Percentiles rank a stretch among this genome's conserved stretches.
Conservation (phyloP, 2,113 vertebrate genomes). For the Gobiocypris rarus region DNA sequence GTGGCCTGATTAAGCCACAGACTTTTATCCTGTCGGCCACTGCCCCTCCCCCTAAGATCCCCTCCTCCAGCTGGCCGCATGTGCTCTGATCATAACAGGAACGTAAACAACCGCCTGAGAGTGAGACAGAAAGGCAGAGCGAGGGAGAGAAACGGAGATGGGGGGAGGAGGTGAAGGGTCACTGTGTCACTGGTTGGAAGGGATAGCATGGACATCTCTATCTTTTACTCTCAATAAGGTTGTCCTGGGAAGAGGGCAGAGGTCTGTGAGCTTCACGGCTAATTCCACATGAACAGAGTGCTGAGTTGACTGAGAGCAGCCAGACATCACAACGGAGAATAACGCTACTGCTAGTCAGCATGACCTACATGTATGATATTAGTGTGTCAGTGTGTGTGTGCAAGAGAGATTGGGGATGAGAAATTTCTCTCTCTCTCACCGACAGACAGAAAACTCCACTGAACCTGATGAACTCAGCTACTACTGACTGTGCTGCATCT, state of each 20-base stretch:
- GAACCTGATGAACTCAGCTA: conserved; percentile 41
- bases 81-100: conserved; percentile 40
- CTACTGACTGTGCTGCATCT: neutral
- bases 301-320: conserved; percentile 35
- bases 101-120: conserved; percentile 55
- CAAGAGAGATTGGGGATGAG: neutral
- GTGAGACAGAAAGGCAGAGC: conserved; percentile 4
- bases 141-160: neutral
- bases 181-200: conserved; percentile 2
- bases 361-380: conserved; percentile 46
- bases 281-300: conserved; percentile 21
- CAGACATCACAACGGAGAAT: conserved; percentile 36
- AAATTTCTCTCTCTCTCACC: neutral
- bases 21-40: conserved; percentile 32
- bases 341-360: conserved; percentile 30
- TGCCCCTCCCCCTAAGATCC: conserved; percentile 29
- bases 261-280: conserved; percentile 3
- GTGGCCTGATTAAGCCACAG: conserved; percentile 39
- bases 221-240: conserved; percentile 36
- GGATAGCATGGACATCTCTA: neutral
- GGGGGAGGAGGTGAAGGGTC: conserved; percentile 27
- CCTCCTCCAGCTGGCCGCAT: conserved; percentile 51
- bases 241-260: neutral
- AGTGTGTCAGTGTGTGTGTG: conserved; percentile 11
- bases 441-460: neutral